Conservation (phyloP, 2,113 vertebrate species). For the Suricata suricatta region DNA sequence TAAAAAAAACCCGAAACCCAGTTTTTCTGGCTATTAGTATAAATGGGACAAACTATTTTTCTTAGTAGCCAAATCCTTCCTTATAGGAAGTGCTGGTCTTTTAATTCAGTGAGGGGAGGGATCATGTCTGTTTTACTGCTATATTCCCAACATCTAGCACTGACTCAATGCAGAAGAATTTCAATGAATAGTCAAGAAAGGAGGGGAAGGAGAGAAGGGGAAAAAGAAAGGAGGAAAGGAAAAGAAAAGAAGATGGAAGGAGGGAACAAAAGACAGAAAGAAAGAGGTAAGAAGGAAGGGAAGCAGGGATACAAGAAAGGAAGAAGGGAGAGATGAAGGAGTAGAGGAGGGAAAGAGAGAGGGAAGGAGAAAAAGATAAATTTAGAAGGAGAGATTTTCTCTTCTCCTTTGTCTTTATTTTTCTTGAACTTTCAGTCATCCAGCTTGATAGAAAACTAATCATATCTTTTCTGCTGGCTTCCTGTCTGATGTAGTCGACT, state of each 20-base stretch:
- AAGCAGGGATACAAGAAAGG: neutral
- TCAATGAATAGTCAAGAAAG: neutral
- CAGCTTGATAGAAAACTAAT: neutral
- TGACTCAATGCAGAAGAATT: neutral
- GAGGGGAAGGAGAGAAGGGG: neutral
- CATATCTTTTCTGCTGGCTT: neutral
- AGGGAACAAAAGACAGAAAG: neutral
- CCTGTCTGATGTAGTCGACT: neutral
- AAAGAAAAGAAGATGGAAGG: neutral
- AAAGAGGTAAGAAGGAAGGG: neutral
- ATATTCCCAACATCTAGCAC: neutral
- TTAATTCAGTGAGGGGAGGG: neutral
- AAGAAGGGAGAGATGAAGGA: neutral
- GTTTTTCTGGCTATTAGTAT: slow-evolving; percentile 65
- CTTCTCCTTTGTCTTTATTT: neutral
- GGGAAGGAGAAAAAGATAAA: neutral
- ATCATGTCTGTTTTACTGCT: neutral
- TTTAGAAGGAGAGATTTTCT: neutral
- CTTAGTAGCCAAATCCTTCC: slow-evolving; percentile 69
- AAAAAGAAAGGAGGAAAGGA: no score
- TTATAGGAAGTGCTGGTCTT: slow-evolving; percentile 57
- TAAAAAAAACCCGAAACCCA: slow-evolving; percentile 52
- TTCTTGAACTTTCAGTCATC: slow-evolving; percentile 17
- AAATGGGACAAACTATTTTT: slow-evolving; percentile 62
- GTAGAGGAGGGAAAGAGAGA: neutral